A percentile compares a stretch with the other conserved stretches of the same genome.
Evolutionary conservation across 1,140 invertebrate species (phyloP).

Genomic region (Periplaneta americana): DNA sequence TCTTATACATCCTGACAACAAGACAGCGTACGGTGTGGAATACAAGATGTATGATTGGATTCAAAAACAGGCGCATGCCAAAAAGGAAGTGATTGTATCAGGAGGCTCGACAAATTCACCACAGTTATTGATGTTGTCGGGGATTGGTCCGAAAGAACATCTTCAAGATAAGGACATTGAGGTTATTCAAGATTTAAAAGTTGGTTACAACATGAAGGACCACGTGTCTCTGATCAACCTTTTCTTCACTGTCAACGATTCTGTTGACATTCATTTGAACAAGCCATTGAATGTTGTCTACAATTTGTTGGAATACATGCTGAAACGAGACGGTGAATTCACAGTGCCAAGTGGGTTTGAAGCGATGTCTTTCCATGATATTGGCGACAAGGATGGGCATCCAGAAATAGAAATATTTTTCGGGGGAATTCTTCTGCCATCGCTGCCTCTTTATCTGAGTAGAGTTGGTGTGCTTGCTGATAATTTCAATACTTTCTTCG

Average conservation of each 20-base stretch:
- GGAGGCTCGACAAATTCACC: constrained; percentile 63
- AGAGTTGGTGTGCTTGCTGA: constrained; percentile 15
- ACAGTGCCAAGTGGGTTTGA: constrained; percentile 79
- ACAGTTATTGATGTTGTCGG: constrained; percentile 66
- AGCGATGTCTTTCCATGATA: constrained; percentile 67
- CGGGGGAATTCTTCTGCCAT: not conserved
- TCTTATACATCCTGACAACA: constrained; percentile 53
- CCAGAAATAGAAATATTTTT: constrained; percentile 62
- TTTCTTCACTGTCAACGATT: constrained; percentile 31
- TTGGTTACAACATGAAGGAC: constrained; percentile 67
- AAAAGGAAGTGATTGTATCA: constrained; percentile 61
- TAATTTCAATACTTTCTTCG: constrained; percentile 11
- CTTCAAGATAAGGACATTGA: constrained; percentile 60
- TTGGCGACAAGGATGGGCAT: constrained; percentile 60
- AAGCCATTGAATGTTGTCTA: constrained; percentile 23
- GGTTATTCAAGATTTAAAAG: constrained; percentile 56
- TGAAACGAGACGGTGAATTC: constrained; percentile 55
- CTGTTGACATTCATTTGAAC: constrained; percentile 28
- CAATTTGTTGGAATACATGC: constrained; percentile 20
- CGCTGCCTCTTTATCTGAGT: constrained; percentile 5
- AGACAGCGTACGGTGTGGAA: constrained; percentile 57
- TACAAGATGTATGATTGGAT: constrained; percentile 49
- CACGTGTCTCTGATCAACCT: constrained; percentile 40
- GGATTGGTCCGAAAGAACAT: constrained; percentile 63
- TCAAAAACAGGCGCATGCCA: constrained; percentile 38